Evolutionary conservation across 2,797 vertebrate species (phyloP).

Genomic region (Muraenolepis orangiensis): DNA sequence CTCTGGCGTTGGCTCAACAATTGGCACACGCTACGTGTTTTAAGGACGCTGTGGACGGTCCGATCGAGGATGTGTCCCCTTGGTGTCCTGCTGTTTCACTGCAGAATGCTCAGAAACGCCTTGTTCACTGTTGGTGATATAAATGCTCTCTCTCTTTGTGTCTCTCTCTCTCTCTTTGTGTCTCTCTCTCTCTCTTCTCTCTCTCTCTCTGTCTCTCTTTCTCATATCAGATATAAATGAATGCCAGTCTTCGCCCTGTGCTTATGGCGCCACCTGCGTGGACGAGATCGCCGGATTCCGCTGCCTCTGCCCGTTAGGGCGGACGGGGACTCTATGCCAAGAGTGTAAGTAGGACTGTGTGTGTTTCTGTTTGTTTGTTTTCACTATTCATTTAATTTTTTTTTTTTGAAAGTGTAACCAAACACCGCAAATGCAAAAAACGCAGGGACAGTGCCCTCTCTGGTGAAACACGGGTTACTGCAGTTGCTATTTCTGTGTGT

Average conservation of each 20-base stretch:
- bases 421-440: background rate
- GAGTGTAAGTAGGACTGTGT: constrained; percentile 77
- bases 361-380: too few relatives aligned
- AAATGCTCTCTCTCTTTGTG: background rate
- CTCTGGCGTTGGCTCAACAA: background rate
- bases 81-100: too few relatives aligned
- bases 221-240: constrained; percentile 87
- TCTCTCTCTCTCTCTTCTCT: background rate
- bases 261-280: constrained; percentile 92
- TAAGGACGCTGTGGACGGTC: background rate
- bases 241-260: constrained; percentile 96
- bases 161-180: background rate
- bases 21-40: background rate
- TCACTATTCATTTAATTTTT: background rate
- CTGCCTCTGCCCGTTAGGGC: constrained; percentile 88
- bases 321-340: constrained; percentile 86
- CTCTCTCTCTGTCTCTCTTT: background rate
- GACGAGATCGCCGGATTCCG: constrained; percentile 94
- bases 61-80: too few relatives aligned
- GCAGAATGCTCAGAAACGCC: background rate
- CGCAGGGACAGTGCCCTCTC: background rate
- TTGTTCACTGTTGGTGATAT: too few relatives aligned
- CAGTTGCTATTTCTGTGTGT: background rate
- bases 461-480: background rate
- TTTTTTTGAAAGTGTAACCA: background rate